These are phyloP conservation scores for Leuctra nigra DNA, from an alignment of 2,888 invertebrate genomes.

Conservation along the genomic window DNA sequence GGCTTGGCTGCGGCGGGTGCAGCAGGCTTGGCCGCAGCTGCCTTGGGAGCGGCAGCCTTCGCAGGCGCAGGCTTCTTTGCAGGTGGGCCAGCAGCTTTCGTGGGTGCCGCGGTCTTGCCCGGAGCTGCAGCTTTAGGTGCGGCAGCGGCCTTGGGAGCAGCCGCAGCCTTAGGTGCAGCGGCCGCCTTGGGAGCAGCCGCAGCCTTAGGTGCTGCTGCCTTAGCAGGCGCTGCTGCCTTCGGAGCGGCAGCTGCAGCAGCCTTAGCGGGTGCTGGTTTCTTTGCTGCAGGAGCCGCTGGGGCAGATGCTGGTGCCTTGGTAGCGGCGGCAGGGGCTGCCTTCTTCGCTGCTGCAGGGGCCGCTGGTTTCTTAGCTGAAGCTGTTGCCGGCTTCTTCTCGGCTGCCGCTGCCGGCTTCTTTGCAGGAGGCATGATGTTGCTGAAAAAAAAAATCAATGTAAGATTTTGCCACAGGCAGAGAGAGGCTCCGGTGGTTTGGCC, in stretches of 20 bases:
- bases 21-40: conserved; percentile 7
- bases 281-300: background rate
- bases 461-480: too few relatives aligned
- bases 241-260: conserved; percentile 6
- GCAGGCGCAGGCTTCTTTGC: background rate
- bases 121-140: background rate
- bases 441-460: background rate
- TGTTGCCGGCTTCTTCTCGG: conserved; percentile 7
- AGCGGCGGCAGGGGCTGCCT: conserved; percentile 1
- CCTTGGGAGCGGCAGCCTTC: background rate
- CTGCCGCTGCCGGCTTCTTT: conserved; percentile 12
- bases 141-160: background rate
- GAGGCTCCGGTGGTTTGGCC: too few relatives aligned
- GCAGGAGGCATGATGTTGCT: conserved; percentile 1
- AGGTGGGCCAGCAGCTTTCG: background rate
- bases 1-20: conserved; percentile 5
- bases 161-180: background rate
- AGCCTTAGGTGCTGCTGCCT: background rate
- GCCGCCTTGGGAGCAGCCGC: background rate
- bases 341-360: background rate
- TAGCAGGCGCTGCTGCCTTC: background rate
- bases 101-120: background rate
- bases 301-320: background rate
- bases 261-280: background rate
- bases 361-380: conserved; percentile 6